These are phyloP conservation scores for Sibirionetta formosa DNA, from an alignment of 2,797 vertebrate species.

Conservation along the genomic window DNA sequence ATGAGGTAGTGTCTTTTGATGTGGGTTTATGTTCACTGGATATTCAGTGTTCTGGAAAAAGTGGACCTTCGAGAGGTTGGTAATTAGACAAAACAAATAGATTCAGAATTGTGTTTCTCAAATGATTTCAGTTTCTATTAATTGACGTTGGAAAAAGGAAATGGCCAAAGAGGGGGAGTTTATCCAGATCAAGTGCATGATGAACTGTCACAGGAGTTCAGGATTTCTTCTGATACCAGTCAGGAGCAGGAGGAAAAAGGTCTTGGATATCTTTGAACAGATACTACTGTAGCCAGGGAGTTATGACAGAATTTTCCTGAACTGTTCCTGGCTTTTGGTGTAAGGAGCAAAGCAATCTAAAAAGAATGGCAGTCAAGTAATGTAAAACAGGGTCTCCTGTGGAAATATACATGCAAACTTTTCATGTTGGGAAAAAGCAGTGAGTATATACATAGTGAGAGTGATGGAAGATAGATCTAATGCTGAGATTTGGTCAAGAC, in stretches of 20 bases:
- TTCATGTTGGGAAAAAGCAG: neutral
- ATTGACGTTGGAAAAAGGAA: neutral
- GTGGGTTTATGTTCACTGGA: neutral
- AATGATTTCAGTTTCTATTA: neutral
- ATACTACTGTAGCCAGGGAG: neutral
- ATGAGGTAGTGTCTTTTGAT: neutral
- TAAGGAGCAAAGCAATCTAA: neutral
- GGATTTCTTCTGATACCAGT: neutral
- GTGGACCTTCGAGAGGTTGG: neutral
- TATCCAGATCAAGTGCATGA: neutral
- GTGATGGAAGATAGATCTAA: neutral
- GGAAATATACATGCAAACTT: neutral
- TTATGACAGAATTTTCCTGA: neutral
- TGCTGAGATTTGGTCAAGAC: neutral
- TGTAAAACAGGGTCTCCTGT: neutral
- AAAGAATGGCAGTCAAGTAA: neutral
- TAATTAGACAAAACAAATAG: neutral
- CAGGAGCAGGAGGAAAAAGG: neutral
- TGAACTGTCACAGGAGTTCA: neutral
- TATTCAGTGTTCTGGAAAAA: neutral
- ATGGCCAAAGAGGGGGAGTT: neutral
- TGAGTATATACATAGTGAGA: accelerated
- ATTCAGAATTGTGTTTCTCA: neutral
- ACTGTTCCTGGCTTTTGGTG: neutral
- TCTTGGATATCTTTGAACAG: neutral